Evolutionary conservation across 2,797 vertebrate species (phyloP).

Genomic region (Anabacerthia variegaticeps): DNA sequence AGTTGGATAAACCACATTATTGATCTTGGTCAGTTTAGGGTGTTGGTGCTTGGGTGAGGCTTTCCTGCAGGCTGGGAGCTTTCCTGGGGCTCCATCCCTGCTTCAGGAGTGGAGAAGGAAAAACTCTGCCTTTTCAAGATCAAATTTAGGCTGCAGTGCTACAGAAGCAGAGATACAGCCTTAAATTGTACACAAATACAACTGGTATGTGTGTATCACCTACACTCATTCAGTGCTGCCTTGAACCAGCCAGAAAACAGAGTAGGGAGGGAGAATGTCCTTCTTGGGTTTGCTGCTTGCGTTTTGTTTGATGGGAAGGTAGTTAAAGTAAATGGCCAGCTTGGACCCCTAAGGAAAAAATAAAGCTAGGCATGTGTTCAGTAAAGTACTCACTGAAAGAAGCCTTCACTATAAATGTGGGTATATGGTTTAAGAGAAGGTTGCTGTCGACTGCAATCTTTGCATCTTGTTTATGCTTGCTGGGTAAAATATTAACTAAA

Average conservation of each 20-base stretch:
- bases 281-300: background rate
- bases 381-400: background rate
- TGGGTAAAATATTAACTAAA: conserved; percentile 59
- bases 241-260: background rate
- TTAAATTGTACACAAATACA: too few species aligned
- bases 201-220: accelerated
- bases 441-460: conserved; percentile 60
- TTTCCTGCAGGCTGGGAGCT: accelerated
- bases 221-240: accelerated
- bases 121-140: background rate
- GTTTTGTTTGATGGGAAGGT: background rate
- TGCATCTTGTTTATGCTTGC: conserved; percentile 71
- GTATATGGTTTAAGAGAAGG: conserved; percentile 30
- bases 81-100: background rate
- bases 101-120: background rate
- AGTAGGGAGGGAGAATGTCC: background rate
- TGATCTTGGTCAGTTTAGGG: accelerated
- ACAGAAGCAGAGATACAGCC: background rate
- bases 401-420: background rate
- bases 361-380: background rate
- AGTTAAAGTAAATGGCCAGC: background rate
- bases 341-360: background rate
- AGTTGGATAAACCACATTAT: accelerated
- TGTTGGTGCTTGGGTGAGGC: background rate
- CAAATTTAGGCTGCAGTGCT: background rate